These are phyloP conservation scores for Pitta sordida DNA, from an alignment of 2,113 vertebrate species.

Conservation along the genomic window DNA sequence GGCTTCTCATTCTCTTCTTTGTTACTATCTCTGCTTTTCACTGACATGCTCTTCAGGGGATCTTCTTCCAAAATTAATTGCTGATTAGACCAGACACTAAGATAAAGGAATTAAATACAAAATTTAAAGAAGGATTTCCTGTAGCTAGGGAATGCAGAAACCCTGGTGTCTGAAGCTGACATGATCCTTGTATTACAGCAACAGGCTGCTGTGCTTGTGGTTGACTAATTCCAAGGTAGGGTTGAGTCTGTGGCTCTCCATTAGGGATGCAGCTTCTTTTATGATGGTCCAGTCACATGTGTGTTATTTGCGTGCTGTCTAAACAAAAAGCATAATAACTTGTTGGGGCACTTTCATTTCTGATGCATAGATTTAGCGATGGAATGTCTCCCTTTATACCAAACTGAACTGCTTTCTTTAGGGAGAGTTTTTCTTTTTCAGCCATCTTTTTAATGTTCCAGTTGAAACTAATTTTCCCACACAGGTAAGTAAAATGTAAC, in stretches of 20 bases:
- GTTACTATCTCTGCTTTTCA: slow-evolving; percentile 3
- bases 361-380: not conserved
- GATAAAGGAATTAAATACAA: not conserved
- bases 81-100: not conserved
- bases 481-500: not conserved
- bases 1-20: not conserved
- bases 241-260: not conserved
- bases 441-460: slow-evolving; percentile 1
- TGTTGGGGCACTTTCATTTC: slow-evolving; percentile 3
- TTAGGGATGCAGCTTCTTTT: not conserved
- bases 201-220: not conserved
- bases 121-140: not conserved
- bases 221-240: not conserved
- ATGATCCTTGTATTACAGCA: not conserved
- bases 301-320: slow-evolving; percentile 19
- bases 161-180: not conserved
- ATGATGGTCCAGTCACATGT: slow-evolving; percentile 1
- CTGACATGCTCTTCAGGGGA: not conserved
- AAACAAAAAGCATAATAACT: not conserved
- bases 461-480: not conserved
- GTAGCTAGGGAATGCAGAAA: not conserved
- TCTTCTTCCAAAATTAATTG: not conserved
- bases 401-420: not conserved
- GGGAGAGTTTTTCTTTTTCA: slow-evolving; percentile 5
- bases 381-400: not conserved